A percentile compares a stretch with the other conserved stretches of the same genome.
Evolutionary conservation across 2,113 vertebrate genomes (phyloP).

Genomic region (Anguilla rostrata): DNA sequence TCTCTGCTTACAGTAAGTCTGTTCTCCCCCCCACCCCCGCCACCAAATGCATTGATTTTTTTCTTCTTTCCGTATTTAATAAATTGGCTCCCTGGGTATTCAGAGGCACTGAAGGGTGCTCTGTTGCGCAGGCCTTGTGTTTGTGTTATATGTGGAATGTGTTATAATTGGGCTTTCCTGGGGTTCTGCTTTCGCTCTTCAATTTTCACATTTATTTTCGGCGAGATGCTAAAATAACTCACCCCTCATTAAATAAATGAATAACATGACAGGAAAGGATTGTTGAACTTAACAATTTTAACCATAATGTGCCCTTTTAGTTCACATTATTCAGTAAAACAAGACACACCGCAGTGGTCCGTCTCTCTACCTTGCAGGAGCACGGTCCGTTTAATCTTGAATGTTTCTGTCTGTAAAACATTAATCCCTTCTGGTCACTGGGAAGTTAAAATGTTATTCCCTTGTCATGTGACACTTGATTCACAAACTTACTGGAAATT

Average conservation of each 20-base stretch:
- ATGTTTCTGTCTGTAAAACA: no score
- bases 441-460: no score
- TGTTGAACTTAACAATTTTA: no score
- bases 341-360: neutral
- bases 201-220: neutral
- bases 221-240: neutral
- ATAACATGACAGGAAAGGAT: neutral
- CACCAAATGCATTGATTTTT: neutral
- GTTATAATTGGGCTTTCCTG: neutral
- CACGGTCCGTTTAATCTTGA: no score
- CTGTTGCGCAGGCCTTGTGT: neutral
- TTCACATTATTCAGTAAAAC: no score
- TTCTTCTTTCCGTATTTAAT: neutral
- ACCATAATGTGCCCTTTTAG: no score
- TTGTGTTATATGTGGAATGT: neutral
- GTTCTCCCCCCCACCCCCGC: neutral
- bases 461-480: no score
- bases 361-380: no score
- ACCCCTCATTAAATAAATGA: neutral
- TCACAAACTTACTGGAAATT: no score
- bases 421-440: no score
- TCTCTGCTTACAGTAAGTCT: neutral
- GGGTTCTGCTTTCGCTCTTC: neutral
- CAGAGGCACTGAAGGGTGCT: neutral
- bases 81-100: neutral